These are phyloP conservation scores for Ctena decussata DNA, from an alignment of 2,888 invertebrate genomes.

Conservation along the genomic window DNA sequence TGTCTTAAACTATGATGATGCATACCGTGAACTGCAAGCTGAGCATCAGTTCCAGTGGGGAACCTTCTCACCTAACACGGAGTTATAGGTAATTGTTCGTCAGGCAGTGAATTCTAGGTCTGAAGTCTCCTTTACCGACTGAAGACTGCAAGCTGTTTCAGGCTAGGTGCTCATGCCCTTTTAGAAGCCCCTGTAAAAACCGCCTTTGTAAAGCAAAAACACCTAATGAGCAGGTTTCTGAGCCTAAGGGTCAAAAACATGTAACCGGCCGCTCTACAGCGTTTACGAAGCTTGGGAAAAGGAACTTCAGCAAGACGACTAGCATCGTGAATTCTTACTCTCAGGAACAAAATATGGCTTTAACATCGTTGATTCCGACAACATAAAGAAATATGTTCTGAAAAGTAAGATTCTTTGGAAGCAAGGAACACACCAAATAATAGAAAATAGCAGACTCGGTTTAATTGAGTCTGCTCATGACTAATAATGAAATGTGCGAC, in stretches of 20 bases:
- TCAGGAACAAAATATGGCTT: slow-evolving; percentile 31
- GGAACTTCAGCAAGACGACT: slow-evolving; percentile 7
- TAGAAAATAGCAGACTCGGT: too few relatives aligned
- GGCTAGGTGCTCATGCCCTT: slow-evolving; percentile 33
- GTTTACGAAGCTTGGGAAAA: slow-evolving; percentile 26
- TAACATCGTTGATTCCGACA: slow-evolving; percentile 27
- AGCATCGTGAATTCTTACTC: slow-evolving; percentile 35
- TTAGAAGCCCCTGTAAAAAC: slow-evolving; percentile 21
- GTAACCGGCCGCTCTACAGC: neutral
- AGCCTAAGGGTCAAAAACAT: neutral
- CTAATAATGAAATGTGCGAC: too few relatives aligned
- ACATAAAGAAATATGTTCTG: neutral
- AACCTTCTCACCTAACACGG: slow-evolving; percentile 15
- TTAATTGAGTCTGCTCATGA: too few relatives aligned
- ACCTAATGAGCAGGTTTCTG: neutral
- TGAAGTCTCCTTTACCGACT: neutral
- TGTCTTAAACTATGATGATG: slow-evolving; percentile 13
- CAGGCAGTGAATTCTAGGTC: neutral
- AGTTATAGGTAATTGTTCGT: neutral
- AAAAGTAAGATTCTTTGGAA: too few relatives aligned
- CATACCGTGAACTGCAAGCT: slow-evolving; percentile 6
- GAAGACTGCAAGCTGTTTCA: slow-evolving; percentile 42
- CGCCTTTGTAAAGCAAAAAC: neutral
- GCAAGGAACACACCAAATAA: too few relatives aligned
- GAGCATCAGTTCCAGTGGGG: slow-evolving; percentile 15